These are phyloP conservation scores for Athalia rosae DNA, from an alignment of 2,888 invertebrate genomes.

Conservation along the genomic window DNA sequence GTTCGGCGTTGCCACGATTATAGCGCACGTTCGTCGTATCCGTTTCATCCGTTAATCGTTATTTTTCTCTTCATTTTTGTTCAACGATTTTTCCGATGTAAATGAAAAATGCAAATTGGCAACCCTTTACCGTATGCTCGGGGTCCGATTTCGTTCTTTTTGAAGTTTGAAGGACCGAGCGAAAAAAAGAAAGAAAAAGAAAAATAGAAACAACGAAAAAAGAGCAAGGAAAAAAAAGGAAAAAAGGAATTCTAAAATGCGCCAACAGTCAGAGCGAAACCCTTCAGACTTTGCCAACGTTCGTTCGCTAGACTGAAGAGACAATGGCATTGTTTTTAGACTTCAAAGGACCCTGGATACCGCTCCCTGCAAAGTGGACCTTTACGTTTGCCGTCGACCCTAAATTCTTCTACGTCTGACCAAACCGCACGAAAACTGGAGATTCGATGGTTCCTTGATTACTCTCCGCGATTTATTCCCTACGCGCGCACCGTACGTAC, in stretches of 20 bases:
- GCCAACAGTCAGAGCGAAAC: conserved; percentile 55
- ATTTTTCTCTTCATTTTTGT: background rate
- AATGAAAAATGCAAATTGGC: conserved; percentile 72
- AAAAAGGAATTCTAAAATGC: conserved; percentile 30
- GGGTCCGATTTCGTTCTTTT: conserved; percentile 28
- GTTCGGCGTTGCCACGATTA: background rate
- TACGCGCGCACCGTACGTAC: too few relatives aligned
- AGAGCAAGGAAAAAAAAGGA: background rate
- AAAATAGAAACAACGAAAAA: conserved; percentile 44
- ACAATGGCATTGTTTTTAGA: conserved; percentile 74
- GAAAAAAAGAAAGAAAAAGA: conserved; percentile 43
- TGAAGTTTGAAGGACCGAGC: conserved; percentile 56
- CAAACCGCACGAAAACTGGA: conserved; percentile 36
- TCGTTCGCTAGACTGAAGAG: conserved; percentile 70
- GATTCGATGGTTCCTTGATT: conserved; percentile 8
- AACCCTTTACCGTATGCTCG: conserved; percentile 63
- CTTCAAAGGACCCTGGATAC: conserved; percentile 68
- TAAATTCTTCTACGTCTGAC: conserved; percentile 71
- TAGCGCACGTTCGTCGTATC: background rate
- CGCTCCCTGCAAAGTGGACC: conserved; percentile 70
- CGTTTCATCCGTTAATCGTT: background rate
- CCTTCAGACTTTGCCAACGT: conserved; percentile 55
- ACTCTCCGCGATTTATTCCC: background rate
- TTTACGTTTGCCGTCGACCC: conserved; percentile 72
- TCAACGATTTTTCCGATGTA: conserved; percentile 55